Evolutionary conservation across 2,113 vertebrate genomes (phyloP).

Genomic region (Corythornis madagascariensis): DNA sequence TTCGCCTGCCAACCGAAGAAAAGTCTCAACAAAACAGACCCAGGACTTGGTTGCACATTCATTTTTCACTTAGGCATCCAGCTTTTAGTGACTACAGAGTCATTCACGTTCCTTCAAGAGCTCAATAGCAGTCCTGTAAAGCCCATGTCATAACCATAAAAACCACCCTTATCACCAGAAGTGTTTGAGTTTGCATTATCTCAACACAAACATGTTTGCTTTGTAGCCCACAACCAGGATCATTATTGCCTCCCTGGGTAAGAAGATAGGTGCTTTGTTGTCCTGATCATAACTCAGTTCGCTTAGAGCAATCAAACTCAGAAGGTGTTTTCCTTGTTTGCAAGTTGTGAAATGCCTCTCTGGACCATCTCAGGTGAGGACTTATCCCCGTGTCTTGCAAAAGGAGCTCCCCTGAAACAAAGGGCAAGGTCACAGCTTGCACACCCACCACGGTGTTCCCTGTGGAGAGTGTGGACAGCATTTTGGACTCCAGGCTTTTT

Average conservation of each 20-base stretch:
- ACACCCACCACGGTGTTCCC: rapidly evolving
- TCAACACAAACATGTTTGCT: not conserved
- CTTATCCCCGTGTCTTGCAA: not conserved
- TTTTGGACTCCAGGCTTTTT: not conserved
- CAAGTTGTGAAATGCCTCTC: not conserved
- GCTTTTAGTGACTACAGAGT: not conserved
- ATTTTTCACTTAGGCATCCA: not conserved
- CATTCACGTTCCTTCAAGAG: not conserved
- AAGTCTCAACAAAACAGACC: not conserved
- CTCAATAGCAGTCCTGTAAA: not conserved
- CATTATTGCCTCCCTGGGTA: rapidly evolving
- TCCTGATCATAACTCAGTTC: not conserved
- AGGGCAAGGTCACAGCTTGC: rapidly evolving
- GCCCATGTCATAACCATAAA: not conserved
- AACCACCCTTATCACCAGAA: not conserved
- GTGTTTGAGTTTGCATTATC: not conserved
- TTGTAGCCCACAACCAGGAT: not conserved
- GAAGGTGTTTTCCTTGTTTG: not conserved
- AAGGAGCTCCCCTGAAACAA: not conserved
- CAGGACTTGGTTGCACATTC: not conserved
- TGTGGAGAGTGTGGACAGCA: not conserved
- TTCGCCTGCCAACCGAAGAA: not conserved
- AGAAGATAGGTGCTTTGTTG: not conserved
- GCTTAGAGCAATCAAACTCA: not conserved
- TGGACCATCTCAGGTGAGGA: not conserved